Evolutionary conservation across 2,888 invertebrate species (phyloP).

Genomic region (Noctuana brunneofusca): DNA sequence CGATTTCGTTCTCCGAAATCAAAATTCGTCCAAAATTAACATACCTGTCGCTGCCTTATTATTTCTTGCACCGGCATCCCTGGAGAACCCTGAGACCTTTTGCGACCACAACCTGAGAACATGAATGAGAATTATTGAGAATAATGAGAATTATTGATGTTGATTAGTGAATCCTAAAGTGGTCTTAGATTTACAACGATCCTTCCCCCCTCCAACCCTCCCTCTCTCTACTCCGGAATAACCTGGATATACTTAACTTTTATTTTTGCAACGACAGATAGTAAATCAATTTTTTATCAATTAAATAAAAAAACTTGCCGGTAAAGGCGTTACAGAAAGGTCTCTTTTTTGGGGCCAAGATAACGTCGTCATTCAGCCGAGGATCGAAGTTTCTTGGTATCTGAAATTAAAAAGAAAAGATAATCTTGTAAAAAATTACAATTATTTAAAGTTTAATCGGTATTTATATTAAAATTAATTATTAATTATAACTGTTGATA

Average conservation of each 20-base stretch:
- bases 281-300: too few species aligned
- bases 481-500: neutral
- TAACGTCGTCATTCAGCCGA: slow-evolving; percentile 62
- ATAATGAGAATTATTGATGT: neutral
- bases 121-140: too few species aligned
- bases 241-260: too few species aligned
- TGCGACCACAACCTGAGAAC: slow-evolving; percentile 88
- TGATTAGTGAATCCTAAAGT: too few species aligned
- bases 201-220: too few species aligned
- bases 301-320: slow-evolving; percentile 82
- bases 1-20: neutral
- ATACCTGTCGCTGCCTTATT: slow-evolving; percentile 67
- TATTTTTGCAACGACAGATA: too few species aligned
- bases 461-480: neutral
- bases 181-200: too few species aligned
- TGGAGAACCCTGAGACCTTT: slow-evolving; percentile 81
- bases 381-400: slow-evolving; percentile 66
- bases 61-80: slow-evolving; percentile 74
- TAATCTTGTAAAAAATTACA: neutral
- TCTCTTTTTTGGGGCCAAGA: slow-evolving; percentile 86
- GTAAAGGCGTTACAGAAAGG: slow-evolving; percentile 96
- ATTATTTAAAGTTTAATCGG: neutral
- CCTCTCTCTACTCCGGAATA: too few species aligned
- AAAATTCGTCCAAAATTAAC: neutral
- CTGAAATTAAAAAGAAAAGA: slow-evolving; percentile 46